phyloP scores from a whole-genome alignment of 2,113 vertebrate species.

The Puffinus mauretanicus region DNA sequence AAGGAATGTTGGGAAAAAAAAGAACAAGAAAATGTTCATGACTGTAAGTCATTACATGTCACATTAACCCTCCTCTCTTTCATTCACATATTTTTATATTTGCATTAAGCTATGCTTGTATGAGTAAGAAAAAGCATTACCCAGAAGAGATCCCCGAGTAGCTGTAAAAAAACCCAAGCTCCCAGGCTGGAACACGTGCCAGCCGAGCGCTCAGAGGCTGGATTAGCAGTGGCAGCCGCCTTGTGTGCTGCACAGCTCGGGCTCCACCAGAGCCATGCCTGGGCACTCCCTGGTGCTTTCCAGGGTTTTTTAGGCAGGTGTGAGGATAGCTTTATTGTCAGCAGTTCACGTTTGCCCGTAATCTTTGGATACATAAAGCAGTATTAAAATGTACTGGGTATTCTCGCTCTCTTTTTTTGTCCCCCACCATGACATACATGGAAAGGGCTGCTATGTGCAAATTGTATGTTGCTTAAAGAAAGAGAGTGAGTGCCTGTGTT shows the following conservation, averaged over 20 bases:
- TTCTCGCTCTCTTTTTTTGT: not conserved
- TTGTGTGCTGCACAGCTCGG: not conserved
- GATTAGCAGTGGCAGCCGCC: not conserved
- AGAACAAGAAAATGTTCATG: not conserved
- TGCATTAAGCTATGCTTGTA: not conserved
- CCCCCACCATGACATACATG: too few relatives aligned
- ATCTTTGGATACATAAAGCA: not conserved
- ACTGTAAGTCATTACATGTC: not conserved
- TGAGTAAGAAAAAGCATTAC: not conserved
- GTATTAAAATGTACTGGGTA: not conserved
- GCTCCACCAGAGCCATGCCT: not conserved
- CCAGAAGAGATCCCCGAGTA: not conserved
- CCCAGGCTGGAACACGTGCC: not conserved
- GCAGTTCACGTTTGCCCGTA: not conserved
- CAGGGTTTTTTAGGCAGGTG: not conserved
- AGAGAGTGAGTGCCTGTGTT: not conserved
- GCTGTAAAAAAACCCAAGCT: not conserved
- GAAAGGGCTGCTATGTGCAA: not conserved
- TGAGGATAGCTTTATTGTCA: not conserved
- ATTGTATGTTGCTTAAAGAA: not conserved
- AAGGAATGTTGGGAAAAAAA: not conserved
- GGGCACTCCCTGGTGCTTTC: not conserved
- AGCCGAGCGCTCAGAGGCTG: fast-evolving
- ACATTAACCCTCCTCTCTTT: not conserved
- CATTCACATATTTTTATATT: not conserved